phyloP scores from a whole-genome alignment of 2,888 invertebrate genomes.

The Ommatoiulus sabulosus region DNA sequence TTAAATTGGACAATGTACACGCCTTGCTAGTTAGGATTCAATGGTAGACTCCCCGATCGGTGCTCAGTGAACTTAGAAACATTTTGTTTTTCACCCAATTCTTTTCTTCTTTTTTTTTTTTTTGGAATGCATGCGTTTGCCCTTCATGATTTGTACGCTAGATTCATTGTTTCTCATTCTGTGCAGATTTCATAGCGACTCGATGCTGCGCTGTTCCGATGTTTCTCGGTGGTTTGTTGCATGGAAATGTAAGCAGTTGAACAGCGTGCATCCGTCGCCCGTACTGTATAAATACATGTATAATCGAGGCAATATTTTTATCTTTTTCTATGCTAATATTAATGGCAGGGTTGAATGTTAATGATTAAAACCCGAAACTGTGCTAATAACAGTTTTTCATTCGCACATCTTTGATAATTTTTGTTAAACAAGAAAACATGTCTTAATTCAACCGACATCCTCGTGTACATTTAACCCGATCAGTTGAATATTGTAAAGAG shows the following conservation, averaged over 20 bases:
- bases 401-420: background rate
- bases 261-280: background rate
- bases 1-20: background rate
- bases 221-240: background rate
- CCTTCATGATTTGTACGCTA: background rate
- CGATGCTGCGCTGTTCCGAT: too few species aligned
- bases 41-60: background rate
- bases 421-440: background rate
- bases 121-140: background rate
- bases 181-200: too few species aligned
- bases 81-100: background rate
- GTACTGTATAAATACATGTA: background rate
- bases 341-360: background rate
- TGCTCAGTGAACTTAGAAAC: background rate
- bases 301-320: background rate
- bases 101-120: background rate
- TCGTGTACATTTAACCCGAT: background rate
- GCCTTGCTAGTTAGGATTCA: background rate
- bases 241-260: background rate
- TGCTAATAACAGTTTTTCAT: background rate
- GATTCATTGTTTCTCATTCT: background rate
- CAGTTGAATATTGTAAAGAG: conserved; percentile 20
- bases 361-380: background rate
- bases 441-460: background rate
- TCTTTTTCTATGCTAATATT: background rate